phyloP scores from a whole-genome alignment of 1,140 invertebrate species.

The Sweltsa coloradensis region DNA sequence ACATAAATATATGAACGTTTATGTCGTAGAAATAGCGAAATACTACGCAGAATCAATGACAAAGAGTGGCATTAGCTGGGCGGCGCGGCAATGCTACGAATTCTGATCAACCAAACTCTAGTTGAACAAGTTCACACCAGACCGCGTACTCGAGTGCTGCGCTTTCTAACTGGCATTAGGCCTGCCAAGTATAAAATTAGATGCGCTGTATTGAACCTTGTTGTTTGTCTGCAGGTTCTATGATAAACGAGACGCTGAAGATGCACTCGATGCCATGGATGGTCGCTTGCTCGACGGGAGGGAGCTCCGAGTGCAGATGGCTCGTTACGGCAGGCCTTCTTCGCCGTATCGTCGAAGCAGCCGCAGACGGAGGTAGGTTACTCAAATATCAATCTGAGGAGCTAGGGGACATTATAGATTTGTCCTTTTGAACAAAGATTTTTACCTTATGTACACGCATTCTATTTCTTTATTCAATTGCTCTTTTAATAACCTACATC shows the following conservation, averaged over 20 bases:
- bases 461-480: neutral
- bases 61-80: no score
- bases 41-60: no score
- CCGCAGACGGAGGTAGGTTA: constrained; percentile 23
- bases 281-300: constrained; percentile 90
- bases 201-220: no score
- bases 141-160: no score
- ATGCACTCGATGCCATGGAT: constrained; percentile 91
- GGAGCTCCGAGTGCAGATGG: constrained; percentile 93
- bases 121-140: no score
- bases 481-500: neutral
- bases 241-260: constrained; percentile 90
- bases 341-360: constrained; percentile 51
- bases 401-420: neutral
- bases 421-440: neutral
- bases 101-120: no score
- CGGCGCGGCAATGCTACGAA: no score
- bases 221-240: constrained; percentile 61
- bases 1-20: no score
- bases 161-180: no score
- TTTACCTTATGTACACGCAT: neutral
- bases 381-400: neutral
- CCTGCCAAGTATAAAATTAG: no score
- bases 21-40: no score
- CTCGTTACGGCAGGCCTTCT: constrained; percentile 81